These are phyloP conservation scores for Axis porcinus DNA, from an alignment of 2,113 vertebrate genomes.

Conservation along the genomic window DNA sequence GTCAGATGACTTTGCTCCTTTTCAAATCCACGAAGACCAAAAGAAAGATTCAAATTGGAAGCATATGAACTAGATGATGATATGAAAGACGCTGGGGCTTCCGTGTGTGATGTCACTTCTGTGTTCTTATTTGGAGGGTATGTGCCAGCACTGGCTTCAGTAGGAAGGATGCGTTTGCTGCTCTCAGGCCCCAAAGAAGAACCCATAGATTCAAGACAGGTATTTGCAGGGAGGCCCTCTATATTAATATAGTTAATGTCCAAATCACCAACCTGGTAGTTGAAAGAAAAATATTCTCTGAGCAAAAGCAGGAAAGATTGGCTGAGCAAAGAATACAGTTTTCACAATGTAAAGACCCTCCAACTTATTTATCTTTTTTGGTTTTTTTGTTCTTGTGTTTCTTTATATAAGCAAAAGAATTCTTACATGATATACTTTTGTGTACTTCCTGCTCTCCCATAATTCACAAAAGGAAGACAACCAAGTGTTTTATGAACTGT, in stretches of 20 bases:
- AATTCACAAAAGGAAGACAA: background rate
- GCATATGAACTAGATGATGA: slow-evolving; percentile 64
- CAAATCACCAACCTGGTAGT: slow-evolving; percentile 77
- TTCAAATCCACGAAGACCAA: slow-evolving; percentile 68
- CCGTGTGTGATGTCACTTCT: background rate
- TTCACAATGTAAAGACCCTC: background rate
- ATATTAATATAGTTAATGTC: slow-evolving; percentile 69
- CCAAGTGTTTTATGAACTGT: background rate
- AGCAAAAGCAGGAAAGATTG: slow-evolving; percentile 7
- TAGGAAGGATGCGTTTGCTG: slow-evolving; percentile 23
- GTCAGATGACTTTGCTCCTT: slow-evolving; percentile 74
- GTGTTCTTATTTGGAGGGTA: slow-evolving; percentile 50
- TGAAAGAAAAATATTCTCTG: slow-evolving; percentile 26
- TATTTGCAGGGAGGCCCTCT: slow-evolving; percentile 73
- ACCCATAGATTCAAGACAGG: slow-evolving; percentile 70
- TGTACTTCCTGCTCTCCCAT: background rate
- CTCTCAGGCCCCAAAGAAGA: slow-evolving; percentile 49
- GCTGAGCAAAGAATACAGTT: background rate
- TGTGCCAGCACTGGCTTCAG: slow-evolving; percentile 8
- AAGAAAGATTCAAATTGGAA: slow-evolving; percentile 70
- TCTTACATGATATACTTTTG: background rate
- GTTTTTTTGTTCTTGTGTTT: background rate
- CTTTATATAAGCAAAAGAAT: background rate
- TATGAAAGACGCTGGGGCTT: background rate
- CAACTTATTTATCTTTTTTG: background rate